phyloP scores from a whole-genome alignment of 2,888 invertebrate species.

The Laothoe populi region DNA sequence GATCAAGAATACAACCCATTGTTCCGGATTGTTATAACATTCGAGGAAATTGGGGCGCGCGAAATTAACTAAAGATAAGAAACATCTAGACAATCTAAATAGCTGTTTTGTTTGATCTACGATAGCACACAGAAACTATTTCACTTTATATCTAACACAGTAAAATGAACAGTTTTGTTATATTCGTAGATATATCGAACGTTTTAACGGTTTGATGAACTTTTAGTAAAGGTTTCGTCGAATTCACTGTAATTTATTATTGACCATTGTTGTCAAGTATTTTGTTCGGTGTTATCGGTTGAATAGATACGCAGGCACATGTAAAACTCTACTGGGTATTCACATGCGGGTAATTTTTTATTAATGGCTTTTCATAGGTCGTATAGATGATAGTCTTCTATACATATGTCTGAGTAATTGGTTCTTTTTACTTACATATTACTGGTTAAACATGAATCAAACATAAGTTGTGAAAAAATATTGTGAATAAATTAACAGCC shows the following conservation, averaged over 20 bases:
- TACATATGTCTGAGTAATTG: neutral
- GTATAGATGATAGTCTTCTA: neutral
- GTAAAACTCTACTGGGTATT: neutral
- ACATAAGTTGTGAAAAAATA: too few relatives aligned
- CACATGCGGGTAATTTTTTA: neutral
- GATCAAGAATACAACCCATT: conserved; percentile 9
- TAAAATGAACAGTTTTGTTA: neutral
- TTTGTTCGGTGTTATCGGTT: neutral
- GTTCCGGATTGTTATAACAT: neutral
- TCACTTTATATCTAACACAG: neutral
- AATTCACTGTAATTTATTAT: conserved; percentile 21
- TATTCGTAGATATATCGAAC: conserved; percentile 5
- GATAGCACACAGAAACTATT: neutral
- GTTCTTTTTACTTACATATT: neutral
- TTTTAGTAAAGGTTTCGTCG: conserved; percentile 11
- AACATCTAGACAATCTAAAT: neutral
- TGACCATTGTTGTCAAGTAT: conserved; percentile 10
- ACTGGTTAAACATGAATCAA: too few relatives aligned
- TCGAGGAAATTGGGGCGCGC: conserved; percentile 5
- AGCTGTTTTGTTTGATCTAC: neutral
- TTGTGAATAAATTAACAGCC: too few relatives aligned
- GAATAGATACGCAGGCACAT: neutral
- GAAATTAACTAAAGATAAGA: conserved; percentile 1
- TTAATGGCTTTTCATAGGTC: neutral
- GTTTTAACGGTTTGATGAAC: conserved; percentile 21